Evolutionary conservation across 2,888 invertebrate genomes (phyloP), one percentile per base, ranked within the genome.

Genomic region (Dione juno): DNA sequence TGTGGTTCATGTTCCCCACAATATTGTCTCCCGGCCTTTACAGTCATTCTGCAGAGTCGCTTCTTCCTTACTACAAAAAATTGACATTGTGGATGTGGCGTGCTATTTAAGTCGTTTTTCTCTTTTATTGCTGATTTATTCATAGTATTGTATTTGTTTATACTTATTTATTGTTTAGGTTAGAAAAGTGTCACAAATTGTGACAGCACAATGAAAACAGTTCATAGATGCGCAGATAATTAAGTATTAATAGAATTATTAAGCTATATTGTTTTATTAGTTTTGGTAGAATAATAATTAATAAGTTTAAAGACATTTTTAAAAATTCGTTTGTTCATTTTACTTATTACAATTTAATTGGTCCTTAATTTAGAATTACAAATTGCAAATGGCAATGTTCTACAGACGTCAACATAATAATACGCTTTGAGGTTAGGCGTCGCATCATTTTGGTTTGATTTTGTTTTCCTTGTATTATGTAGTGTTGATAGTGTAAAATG

Each of bases 21-120:
- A 82, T 94, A 97, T 72, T 94, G 88, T 21, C 94, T 94, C 0
- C 95, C 96, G n/a, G 94, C 91, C 74, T 94, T 94, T 7, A 96
- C 95, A 0, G 95, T 94, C 96, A 97, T 96, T 76, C 96, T 95
- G 81, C 97, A 97, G 74, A 94, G 94, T 2, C 97, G 94, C 80
- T 96, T 96, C 78, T 97, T 97, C 37, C 96, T 92, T 45, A 92
- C 80, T 0, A 97, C 95, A 83, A 94, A 96, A 85, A 93, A 94
- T 70, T 94, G 94, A 78, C 96, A 96, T 76, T 93, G 94, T 85
- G 85, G 61, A 63, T 28, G 28, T 28, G 28, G 28, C 2, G 28
- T 5, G 5, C 61, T 66, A 21, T 16, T 69, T 13, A 28, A 48
- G 37, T 35, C 69, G 21, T 41, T 71, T 58, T 58, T 58, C 9